phyloP scores from a whole-genome alignment of 2,113 vertebrate species.

The Chamaea fasciata region DNA sequence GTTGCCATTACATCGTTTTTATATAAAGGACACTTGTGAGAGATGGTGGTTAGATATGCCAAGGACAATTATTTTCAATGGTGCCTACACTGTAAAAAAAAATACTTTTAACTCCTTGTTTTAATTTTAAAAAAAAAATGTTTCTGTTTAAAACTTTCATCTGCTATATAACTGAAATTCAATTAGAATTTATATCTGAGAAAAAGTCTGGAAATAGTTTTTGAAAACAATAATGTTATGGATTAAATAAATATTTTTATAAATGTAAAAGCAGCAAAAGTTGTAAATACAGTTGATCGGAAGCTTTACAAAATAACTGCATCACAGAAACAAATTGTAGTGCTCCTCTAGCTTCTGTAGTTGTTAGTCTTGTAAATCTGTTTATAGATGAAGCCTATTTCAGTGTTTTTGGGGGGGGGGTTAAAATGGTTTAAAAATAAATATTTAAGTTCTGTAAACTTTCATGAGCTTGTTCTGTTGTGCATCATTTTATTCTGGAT shows the following conservation, averaged over 20 bases:
- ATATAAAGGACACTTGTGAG: constrained; percentile 63
- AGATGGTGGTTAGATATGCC: constrained; percentile 68
- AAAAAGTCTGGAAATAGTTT: constrained; percentile 76
- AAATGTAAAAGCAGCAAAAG: constrained; percentile 77
- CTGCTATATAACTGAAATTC: constrained; percentile 69
- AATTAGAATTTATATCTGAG: constrained; percentile 72
- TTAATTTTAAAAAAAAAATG: constrained; percentile 70
- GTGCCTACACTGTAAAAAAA: constrained; percentile 74
- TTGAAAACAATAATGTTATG: constrained; percentile 78
- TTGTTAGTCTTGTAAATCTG: constrained; percentile 77
- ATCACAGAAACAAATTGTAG: constrained; percentile 66
- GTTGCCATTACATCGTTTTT: constrained; percentile 70
- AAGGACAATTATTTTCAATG: constrained; percentile 73
- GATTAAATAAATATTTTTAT: constrained; percentile 84
- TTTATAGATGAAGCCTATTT: constrained; percentile 77
- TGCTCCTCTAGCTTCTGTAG: constrained; percentile 71
- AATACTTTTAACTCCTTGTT: constrained; percentile 72
- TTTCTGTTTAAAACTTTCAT: constrained; percentile 71
- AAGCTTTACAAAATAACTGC: constrained; percentile 75
- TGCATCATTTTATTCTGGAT: not conserved
- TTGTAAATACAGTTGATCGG: constrained; percentile 82
- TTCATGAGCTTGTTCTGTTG: constrained; percentile 18
- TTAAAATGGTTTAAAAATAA: constrained; percentile 82
- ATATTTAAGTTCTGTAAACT: constrained; percentile 83
- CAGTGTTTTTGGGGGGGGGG: constrained; percentile 65